Evolutionary conservation across 2,113 vertebrate genomes (phyloP).

Genomic region (Crotophaga sulcirostris): DNA sequence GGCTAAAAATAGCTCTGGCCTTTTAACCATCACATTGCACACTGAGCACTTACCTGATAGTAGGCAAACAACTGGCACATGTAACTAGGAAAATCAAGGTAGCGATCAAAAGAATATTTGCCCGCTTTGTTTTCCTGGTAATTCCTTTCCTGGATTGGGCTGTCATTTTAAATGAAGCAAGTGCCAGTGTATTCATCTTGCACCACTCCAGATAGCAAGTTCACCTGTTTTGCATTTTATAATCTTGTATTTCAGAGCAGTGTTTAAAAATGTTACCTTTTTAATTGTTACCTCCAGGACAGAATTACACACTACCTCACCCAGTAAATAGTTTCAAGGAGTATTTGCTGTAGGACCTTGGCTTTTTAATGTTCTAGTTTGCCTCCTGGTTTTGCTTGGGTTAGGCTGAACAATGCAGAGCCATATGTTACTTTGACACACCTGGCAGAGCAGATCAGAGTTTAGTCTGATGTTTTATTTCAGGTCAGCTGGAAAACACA

Average conservation of each 20-base stretch:
- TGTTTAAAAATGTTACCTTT: not conserved
- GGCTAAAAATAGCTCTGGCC: slow-evolving; percentile 14
- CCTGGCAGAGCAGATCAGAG: not conserved
- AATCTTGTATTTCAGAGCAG: not conserved
- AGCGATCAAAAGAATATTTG: not conserved
- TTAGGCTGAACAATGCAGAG: not conserved
- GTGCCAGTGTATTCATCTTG: not conserved
- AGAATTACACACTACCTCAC: not conserved
- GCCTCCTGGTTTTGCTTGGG: not conserved
- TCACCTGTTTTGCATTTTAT: slow-evolving; percentile 4
- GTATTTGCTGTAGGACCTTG: not conserved
- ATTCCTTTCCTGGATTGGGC: not conserved
- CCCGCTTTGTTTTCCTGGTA: not conserved
- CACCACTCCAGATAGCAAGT: not conserved
- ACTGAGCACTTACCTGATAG: not conserved
- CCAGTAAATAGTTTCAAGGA: not conserved
- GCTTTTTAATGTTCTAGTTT: not conserved
- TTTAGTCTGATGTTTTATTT: not conserved
- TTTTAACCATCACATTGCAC: not conserved
- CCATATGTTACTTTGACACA: not conserved
- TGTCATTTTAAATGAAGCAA: slow-evolving; percentile 6
- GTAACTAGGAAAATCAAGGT: not conserved
- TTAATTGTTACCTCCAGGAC: not conserved
- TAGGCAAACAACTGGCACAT: not conserved
- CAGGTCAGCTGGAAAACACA: not conserved